Base-by-base conservation (phyloP, 2,888 invertebrate genomes). In the Zootermopsis nevadensis region DNA sequence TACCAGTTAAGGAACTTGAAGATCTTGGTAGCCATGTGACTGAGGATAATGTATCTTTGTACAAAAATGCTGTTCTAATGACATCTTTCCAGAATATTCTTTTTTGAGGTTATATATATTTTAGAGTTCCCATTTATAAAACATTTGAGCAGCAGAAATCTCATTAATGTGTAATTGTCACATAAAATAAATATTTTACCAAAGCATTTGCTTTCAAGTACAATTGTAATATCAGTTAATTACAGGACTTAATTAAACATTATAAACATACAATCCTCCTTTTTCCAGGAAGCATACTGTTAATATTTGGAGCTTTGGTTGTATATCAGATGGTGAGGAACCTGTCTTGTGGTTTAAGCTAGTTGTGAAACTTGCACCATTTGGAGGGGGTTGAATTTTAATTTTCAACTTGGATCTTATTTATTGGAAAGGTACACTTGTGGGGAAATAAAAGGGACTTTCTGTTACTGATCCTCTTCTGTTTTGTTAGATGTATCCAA, bases 211-310 rank as follows among this genome's bases (percentile, higher is more conserved):
- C 74, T 38, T 74, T 74, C 24, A 74, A 74, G 74, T 74, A 74
- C 74, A 74, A 74, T 74, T 74, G n/a, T 38, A 74, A 38, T 72
- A 10, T 7, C 22, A 72, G 72, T 33, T 72, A n/a, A n/a, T n/a
- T n/a, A n/a, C n/a, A n/a, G n/a, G 12, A 60, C 60, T 1, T 8
- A 3, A 15, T 19, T 48, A 48, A 48, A 48, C 48, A 38, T 33
- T n/a, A 8, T 74, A 38, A 38, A 42, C n/a, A 38, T 38, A 74
- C 35, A 38, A 22, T 74, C 74, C 24, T 35, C n/a, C 24, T 74
- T 38, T n/a, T 2, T 35, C 74, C 74, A 38, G 8, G 35, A 33
- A 33, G n/a, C 33, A 24, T 35, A 24, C 8, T 42, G 8, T 38
- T 35, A 69, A 22, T n/a, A 60, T 1, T 60, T 60, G 60, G n/a